Conservation (phyloP, 2,797 vertebrate species). For the Syngnathus rostellatus region DNA sequence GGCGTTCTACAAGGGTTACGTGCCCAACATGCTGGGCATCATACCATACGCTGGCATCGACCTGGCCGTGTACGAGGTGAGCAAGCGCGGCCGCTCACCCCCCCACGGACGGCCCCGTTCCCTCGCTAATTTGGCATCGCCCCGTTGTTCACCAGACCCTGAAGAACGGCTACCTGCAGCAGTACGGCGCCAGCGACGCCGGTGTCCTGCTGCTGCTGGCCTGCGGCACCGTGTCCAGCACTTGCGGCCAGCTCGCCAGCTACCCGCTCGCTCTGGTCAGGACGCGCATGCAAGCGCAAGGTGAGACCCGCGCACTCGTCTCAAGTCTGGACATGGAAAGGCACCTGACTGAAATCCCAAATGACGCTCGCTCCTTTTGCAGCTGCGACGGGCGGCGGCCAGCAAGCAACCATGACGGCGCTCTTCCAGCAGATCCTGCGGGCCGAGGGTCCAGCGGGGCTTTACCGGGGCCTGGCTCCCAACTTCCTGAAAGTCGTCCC, state of each 20-base stretch:
- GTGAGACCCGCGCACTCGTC: conserved; percentile 56
- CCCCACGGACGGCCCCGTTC: accelerated
- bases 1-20: conserved; percentile 92
- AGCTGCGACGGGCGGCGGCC: conserved; percentile 75
- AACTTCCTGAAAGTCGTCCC: conserved; percentile 98
- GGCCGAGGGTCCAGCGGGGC: conserved; percentile 83
- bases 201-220: conserved; percentile 85
- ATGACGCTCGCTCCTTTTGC: background rate
- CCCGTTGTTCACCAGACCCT: conserved; percentile 69
- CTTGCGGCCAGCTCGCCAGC: conserved; percentile 91
- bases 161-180: conserved; percentile 86
- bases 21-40: conserved; percentile 95
- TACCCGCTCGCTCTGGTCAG: conserved; percentile 90
- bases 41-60: conserved; percentile 95
- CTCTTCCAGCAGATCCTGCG: conserved; percentile 88
- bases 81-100: conserved; percentile 11
- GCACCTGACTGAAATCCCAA: no score
- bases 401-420: conserved; percentile 76
- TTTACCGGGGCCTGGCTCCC: conserved; percentile 89
- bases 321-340: background rate
- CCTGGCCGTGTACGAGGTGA: conserved; percentile 92
- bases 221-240: conserved; percentile 91
- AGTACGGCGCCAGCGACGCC: conserved; percentile 77
- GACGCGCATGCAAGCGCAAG: conserved; percentile 97
- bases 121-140: background rate